These are phyloP conservation scores for Latrodectus geometricus DNA, from an alignment of 1,140 invertebrate genomes.

Conservation along the genomic window DNA sequence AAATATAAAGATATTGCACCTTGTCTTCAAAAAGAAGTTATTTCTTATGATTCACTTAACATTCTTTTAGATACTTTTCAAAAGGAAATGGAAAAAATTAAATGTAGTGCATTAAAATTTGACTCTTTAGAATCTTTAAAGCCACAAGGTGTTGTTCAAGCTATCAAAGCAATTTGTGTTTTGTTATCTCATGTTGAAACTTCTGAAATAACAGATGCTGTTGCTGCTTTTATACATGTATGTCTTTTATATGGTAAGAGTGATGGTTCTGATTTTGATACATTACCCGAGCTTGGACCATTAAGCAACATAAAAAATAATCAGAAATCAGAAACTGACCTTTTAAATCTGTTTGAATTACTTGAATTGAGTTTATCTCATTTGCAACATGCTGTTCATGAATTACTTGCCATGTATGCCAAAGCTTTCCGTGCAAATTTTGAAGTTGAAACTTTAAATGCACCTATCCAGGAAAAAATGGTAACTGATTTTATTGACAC, in stretches of 20 bases:
- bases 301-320: neutral
- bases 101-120: conserved; percentile 64
- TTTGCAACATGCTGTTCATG: conserved; percentile 79
- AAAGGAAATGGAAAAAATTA: conserved; percentile 68
- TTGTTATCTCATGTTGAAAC: conserved; percentile 89
- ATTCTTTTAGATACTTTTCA: conserved; percentile 70
- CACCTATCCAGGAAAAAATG: conserved; percentile 15
- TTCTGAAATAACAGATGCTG: conserved; percentile 80
- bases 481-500: conserved; percentile 76
- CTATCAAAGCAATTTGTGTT: conserved; percentile 91
- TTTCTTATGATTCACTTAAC: conserved; percentile 65
- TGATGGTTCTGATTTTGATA: conserved; percentile 46
- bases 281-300: conserved; percentile 27
- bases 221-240: conserved; percentile 70
- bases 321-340: conserved; percentile 20
- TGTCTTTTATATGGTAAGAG: conserved; percentile 49
- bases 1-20: conserved; percentile 61
- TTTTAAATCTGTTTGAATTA: conserved; percentile 36
- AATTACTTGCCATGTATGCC: conserved; percentile 83
- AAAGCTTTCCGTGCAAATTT: conserved; percentile 77
- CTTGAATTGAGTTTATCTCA: conserved; percentile 68
- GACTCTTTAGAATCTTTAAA: conserved; percentile 65
- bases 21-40: conserved; percentile 16
- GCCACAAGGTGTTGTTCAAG: conserved; percentile 80
- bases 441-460: conserved; percentile 30